Evolutionary conservation across 2,888 invertebrate genomes (phyloP), one percentile per base, ranked within the genome.

Genomic region (Amorpha juglandis): DNA sequence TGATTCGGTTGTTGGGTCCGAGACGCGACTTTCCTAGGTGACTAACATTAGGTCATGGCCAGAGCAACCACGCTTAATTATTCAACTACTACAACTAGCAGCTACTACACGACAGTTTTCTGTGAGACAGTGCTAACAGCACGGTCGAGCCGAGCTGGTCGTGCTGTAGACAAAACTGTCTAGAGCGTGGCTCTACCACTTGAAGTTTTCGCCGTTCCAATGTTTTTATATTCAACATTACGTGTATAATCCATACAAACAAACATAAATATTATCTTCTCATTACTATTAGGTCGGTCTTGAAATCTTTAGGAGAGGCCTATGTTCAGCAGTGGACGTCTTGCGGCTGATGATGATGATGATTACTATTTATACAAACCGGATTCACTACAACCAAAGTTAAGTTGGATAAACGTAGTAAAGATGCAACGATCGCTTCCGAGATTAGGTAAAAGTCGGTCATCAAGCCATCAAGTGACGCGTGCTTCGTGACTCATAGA

Each of bases 391-490:
- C 12, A 42, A 58, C 55, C 14, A 12, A 9, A 38, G n/a, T n/a
- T 55, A 35, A 16, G 19, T 21, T 21, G 48, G 50, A 50, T 19
- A 50, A 48, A 21, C 11, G 19, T 27, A 48, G 48, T 55, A 50
- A 50, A 63, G 63, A 50, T 63, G 47, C 47, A 45, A 35, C 53
- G 47, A 55, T 69, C 76, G 70, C 72, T 69, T 70, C 66, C 53
- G 67, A 71, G 65, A 55, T 71, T 76, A 73, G 73, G 70, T 74
- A 74, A 77, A 76, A 75, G 77, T 76, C 73, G 74, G 72, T 71
- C 78, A 79, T 75, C 75, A 67, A 77, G 77, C 76, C 80, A 79
- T 80, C 82, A 91, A 89, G 90, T 91, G 87, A 87, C 89, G 83
- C 79, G 76, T 85, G 82, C 75, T 82, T 78, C 71, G 71, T 89